Evolutionary conservation across 1,140 invertebrate genomes (phyloP).

Genomic region (Copidosoma floridanum): DNA sequence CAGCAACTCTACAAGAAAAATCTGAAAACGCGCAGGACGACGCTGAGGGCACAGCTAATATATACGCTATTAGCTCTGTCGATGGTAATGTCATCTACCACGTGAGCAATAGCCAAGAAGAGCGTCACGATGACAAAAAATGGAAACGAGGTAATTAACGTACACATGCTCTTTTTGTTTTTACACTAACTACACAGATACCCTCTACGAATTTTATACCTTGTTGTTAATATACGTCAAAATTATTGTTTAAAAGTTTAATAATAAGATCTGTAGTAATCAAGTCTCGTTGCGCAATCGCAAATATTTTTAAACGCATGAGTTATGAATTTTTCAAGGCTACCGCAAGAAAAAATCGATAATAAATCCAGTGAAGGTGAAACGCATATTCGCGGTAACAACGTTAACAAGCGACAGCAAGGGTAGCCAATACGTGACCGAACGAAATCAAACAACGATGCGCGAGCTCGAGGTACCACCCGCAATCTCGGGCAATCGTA

Average conservation of each 20-base stretch:
- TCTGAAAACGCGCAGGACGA: constrained; percentile 46
- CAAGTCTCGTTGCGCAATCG: too few species aligned
- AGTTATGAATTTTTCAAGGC: neutral
- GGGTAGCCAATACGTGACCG: constrained; percentile 55
- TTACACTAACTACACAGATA: too few species aligned
- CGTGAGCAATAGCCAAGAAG: constrained; percentile 60
- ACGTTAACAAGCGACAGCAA: constrained; percentile 52
- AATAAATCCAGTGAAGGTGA: constrained; percentile 55
- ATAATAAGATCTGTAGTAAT: too few species aligned
- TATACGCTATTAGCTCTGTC: constrained; percentile 83
- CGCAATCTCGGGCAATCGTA: constrained; percentile 52
- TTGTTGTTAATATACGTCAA: too few species aligned
- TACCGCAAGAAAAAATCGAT: constrained; percentile 14
- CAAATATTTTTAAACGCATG: too few species aligned
- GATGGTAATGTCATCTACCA: constrained; percentile 86
- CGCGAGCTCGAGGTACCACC: constrained; percentile 60
- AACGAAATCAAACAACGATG: constrained; percentile 54
- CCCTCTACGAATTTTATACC: too few species aligned
- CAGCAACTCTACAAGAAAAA: constrained; percentile 47
- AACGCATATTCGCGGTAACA: constrained; percentile 56
- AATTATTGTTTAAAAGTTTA: too few species aligned
- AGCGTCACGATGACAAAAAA: constrained; percentile 39
- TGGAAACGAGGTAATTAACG: constrained; percentile 15
- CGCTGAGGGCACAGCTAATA: constrained; percentile 63
- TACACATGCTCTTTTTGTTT: too few species aligned